Base-by-base conservation (phyloP, 2,797 vertebrate genomes). In the Lagocephalus sceleratus region DNA sequence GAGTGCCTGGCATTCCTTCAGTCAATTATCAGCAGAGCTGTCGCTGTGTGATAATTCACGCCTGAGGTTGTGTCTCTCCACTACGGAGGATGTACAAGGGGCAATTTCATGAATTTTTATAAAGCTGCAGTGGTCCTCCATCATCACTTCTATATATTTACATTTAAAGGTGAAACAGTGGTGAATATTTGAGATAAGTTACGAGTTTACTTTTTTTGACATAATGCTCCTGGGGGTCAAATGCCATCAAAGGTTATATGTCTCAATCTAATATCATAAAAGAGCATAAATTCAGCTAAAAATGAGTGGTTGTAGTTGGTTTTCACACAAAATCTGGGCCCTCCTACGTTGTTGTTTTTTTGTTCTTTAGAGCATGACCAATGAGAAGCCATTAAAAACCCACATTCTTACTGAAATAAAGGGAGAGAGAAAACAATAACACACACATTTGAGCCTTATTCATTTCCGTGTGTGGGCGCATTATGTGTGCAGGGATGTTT, bases 1-100 rank as follows among this genome's bases (percentile, higher is more conserved):
- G 62, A 85, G 83, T 69, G 82, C 45, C 76, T 84, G 82, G 84
- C 81, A 79, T 85, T 75, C 69, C 79, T 75, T 78, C 68, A 84
- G 74, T 85, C 82, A 85, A 78, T 85, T 86, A 85, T 85, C 69
- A 80, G 43, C 75, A 76, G 78, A 78, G 72, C 64, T 47, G 68
- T 75, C 76, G 81, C 68, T 46, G 69, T 71, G 73, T 76, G 77
- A 76, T 79, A 67, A 79, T 76, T 83, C 63, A 52, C 54, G 65
- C 71, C 76, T 47, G 0, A 71, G 81, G 71, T 48, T 50, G 54
- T 59, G 58, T 71, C 53, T 60, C 50, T 19, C 59, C 23, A 62
- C 60, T 82, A 71, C 51, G 46, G 51, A 29, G 55, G 48, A 65
- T 54, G 53, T 73, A 47, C 69, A 43, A 57, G 71, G 60, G 70